These are phyloP conservation scores for Drosophila ezoana DNA, from an alignment of 2,888 invertebrate genomes.

Conservation along the genomic window DNA sequence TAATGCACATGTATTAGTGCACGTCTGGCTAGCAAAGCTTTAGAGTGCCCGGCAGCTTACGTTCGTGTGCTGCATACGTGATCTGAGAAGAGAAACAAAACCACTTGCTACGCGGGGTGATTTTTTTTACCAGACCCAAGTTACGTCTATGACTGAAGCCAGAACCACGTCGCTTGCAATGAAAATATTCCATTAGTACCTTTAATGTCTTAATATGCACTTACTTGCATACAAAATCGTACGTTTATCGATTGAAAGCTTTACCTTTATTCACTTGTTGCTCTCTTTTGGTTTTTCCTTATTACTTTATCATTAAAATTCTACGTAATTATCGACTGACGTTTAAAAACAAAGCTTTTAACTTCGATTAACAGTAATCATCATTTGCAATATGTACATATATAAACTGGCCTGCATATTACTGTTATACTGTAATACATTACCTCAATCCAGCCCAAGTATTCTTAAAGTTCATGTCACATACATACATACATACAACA, in stretches of 20 bases:
- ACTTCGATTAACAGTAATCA: background rate
- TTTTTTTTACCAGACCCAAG: background rate
- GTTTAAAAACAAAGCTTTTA: too few species aligned
- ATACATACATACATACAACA: too few species aligned
- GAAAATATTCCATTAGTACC: background rate
- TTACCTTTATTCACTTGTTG: slow-evolving; percentile 2
- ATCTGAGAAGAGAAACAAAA: slow-evolving; percentile 13
- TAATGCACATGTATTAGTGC: slow-evolving; percentile 9
- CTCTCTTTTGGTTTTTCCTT: background rate
- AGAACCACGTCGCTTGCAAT: background rate
- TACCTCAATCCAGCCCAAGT: too few species aligned
- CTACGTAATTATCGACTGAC: too few species aligned
- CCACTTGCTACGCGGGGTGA: background rate
- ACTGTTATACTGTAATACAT: too few species aligned
- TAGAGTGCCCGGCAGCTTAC: slow-evolving; percentile 3
- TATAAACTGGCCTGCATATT: too few species aligned
- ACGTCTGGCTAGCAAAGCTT: slow-evolving; percentile 14
- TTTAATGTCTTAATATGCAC: background rate
- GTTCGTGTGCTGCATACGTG: slow-evolving; percentile 29
- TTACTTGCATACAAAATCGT: too few species aligned
- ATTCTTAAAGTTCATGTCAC: too few species aligned
- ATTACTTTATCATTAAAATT: too few species aligned
- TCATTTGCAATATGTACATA: too few species aligned
- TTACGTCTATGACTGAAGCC: background rate
- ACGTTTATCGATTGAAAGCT: too few species aligned